A percentile compares a stretch with the other conserved stretches of the same genome.
Conservation (phyloP, 2,797 vertebrate species). For the Craterocephalus amniculus region DNA sequence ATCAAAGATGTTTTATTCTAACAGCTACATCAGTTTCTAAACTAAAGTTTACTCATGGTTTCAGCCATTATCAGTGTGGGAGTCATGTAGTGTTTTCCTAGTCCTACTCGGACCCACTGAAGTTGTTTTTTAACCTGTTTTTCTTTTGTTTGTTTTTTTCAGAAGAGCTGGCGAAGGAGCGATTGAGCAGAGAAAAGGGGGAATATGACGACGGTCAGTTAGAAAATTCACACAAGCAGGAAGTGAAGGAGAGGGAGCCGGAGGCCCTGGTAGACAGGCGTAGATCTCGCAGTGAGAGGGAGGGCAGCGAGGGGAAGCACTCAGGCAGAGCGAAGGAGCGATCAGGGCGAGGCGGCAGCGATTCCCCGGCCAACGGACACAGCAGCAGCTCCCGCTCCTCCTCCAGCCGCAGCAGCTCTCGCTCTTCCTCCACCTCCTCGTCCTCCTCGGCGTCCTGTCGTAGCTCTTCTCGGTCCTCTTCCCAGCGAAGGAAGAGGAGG, state of each 20-base stretch:
- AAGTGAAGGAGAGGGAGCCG: slow-evolving; percentile 89
- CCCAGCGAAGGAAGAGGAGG: slow-evolving; percentile 91
- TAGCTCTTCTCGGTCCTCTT: slow-evolving; percentile 92
- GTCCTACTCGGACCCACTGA: too few species aligned
- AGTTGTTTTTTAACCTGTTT: slow-evolving; percentile 9
- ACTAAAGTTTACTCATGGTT: background rate
- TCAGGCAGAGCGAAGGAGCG: slow-evolving; percentile 87
- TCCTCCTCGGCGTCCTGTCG: slow-evolving; percentile 91
- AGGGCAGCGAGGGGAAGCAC: slow-evolving; percentile 87
- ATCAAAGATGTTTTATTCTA: too few species aligned
- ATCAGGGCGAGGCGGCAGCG: slow-evolving; percentile 79
- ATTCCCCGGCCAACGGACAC: slow-evolving; percentile 88
- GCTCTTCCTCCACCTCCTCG: slow-evolving; percentile 90
- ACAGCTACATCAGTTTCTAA: too few species aligned
- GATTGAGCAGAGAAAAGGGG: slow-evolving; percentile 89
- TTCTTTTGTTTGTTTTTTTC: slow-evolving; percentile 33
- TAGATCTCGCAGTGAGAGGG: slow-evolving; percentile 88
- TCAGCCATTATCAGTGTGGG: background rate
- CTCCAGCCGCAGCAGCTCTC: slow-evolving; percentile 89
- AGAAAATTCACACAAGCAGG: slow-evolving; percentile 87
- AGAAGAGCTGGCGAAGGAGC: slow-evolving; percentile 92
- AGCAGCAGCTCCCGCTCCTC: slow-evolving; percentile 91
- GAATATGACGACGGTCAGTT: slow-evolving; percentile 90
- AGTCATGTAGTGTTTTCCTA: background rate
- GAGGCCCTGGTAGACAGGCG: slow-evolving; percentile 90